Conservation (phyloP, 2,113 vertebrate genomes). For the Nanger granti region DNA sequence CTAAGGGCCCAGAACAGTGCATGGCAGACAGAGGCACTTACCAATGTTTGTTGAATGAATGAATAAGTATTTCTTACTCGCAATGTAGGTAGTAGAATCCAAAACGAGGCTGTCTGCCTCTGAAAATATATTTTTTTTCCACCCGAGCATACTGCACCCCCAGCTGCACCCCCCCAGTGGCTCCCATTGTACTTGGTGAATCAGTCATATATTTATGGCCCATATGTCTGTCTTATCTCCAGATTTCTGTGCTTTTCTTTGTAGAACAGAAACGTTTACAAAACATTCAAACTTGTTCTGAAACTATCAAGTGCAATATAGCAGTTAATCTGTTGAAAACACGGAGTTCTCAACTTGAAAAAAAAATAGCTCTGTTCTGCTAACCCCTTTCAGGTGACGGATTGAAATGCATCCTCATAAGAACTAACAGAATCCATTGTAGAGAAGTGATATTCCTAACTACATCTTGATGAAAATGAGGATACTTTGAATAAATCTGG, state of each 20-base stretch:
- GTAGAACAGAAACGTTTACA: conserved; percentile 54
- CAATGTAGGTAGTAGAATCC: neutral
- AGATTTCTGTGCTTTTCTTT: conserved; percentile 43
- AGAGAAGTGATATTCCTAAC: rapidly evolving
- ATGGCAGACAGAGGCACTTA: neutral
- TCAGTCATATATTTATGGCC: conserved; percentile 24
- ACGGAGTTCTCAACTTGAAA: neutral
- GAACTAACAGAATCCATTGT: neutral
- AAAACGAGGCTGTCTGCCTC: neutral
- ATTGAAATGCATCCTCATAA: neutral
- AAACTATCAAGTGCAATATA: neutral
- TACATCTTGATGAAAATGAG: neutral
- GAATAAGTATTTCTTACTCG: neutral
- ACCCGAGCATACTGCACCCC: neutral
- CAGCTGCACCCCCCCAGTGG: neutral
- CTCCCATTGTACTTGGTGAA: neutral
- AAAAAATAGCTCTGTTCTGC: neutral
- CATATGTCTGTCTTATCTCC: conserved; percentile 55
- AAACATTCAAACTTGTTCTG: conserved; percentile 39
- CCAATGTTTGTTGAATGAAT: neutral
- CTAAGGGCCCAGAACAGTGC: neutral
- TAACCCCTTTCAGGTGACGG: neutral
- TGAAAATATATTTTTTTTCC: neutral
- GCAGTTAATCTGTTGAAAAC: conserved; percentile 15
- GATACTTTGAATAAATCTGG: neutral